These are phyloP conservation scores for Scartelaos histophorus DNA, from an alignment of 2,113 vertebrate genomes.

Conservation along the genomic window DNA sequence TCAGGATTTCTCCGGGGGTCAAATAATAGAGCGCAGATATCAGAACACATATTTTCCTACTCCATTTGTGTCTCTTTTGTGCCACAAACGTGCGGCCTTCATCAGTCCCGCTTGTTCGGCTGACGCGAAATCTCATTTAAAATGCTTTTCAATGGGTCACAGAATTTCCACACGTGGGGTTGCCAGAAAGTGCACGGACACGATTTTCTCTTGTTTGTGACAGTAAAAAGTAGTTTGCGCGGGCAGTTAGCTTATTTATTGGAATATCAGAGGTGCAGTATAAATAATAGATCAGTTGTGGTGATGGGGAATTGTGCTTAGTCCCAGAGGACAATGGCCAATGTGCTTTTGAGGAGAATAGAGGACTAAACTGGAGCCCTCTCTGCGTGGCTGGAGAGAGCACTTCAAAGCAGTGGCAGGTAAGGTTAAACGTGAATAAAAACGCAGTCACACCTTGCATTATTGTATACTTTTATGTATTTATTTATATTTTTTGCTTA, in stretches of 20 bases:
- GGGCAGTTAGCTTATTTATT: conserved; percentile 49
- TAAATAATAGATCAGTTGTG: conserved; percentile 60
- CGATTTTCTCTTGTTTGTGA: conserved; percentile 41
- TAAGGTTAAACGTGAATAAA: conserved; percentile 48
- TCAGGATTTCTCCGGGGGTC: conserved; percentile 42
- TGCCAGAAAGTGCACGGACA: conserved; percentile 25
- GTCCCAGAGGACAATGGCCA: conserved; percentile 40
- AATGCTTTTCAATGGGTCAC: conserved; percentile 44
- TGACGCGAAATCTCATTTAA: conserved; percentile 35
- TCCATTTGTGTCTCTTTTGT: conserved; percentile 5
- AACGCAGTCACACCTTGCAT: background rate
- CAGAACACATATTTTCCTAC: conserved; percentile 14
- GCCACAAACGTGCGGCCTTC: conserved; percentile 7
- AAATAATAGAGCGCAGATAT: conserved; percentile 44
- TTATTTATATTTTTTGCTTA: background rate
- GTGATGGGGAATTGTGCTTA: conserved; percentile 33
- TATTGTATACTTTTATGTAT: background rate
- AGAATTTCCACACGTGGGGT: conserved; percentile 22
- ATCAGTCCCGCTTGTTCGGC: conserved; percentile 27
- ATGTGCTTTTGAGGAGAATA: conserved; percentile 48
- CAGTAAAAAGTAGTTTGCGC: conserved; percentile 44
- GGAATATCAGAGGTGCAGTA: conserved; percentile 36
- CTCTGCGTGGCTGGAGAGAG: conserved; percentile 45
- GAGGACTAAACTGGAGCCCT: conserved; percentile 44
- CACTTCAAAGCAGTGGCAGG: conserved; percentile 60